Conservation (phyloP, 2,888 invertebrate species). For the Torymus aiolomorphi region DNA sequence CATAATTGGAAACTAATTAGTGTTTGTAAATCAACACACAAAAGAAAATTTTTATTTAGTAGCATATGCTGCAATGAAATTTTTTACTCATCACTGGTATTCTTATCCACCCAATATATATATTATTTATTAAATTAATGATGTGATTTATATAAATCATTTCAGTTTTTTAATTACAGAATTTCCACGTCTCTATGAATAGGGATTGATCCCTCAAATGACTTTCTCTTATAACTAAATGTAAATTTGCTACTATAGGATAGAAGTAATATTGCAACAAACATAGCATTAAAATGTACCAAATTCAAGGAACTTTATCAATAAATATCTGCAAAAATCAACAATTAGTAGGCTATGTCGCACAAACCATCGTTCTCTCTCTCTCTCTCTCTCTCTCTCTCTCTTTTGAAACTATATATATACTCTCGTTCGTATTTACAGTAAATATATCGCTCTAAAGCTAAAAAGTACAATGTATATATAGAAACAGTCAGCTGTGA, state of each 20-base stretch:
- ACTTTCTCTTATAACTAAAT: constrained; percentile 21
- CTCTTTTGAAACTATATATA: constrained; percentile 32
- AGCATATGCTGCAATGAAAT: too few relatives aligned
- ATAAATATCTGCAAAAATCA: constrained; percentile 44
- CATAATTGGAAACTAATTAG: too few relatives aligned
- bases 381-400: not conserved
- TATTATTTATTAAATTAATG: not conserved
- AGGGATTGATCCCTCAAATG: constrained; percentile 30
- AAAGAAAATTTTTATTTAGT: not conserved
- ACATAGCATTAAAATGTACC: constrained; percentile 10
- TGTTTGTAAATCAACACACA: too few relatives aligned
- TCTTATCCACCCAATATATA: too few relatives aligned
- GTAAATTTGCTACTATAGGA: constrained; percentile 4
- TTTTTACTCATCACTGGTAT: too few relatives aligned
- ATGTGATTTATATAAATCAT: not conserved
- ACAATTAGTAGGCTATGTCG: constrained; percentile 16
- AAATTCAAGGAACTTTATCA: constrained; percentile 29
- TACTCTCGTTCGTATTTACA: constrained; percentile 46
- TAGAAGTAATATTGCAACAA: constrained; percentile 15
- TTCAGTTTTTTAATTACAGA: constrained; percentile 5
- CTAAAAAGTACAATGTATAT: constrained; percentile 45
- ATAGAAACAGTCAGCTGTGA: constrained; percentile 42
- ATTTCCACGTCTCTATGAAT: not conserved
- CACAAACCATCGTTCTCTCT: constrained; percentile 10
- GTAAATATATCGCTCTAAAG: constrained; percentile 49